Base-by-base conservation (phyloP, 2,113 vertebrate genomes). In the Anolis sagrei region DNA sequence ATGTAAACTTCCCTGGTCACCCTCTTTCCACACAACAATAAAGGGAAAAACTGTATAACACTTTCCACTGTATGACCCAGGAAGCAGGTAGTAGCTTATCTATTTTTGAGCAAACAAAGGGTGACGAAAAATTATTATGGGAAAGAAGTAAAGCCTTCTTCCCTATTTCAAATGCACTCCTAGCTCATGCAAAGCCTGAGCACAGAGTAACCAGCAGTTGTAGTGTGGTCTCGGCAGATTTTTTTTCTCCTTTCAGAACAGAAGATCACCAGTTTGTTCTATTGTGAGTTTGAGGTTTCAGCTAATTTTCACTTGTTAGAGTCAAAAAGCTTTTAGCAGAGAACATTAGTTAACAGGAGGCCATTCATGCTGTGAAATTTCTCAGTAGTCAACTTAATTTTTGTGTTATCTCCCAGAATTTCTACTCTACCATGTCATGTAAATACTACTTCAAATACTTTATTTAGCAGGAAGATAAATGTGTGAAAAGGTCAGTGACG, bases 221-320 rank as follows among this genome's bases (percentile, higher is more conserved):
- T 61, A 2, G 25, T 18, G 16, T 29, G 64, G 51, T 48, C 48
- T 18, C 76, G 73, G 54, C 68, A 34, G 62, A 61, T 14, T 70
- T 73, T 79, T 25, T 61, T 36, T 73, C 34, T 5, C 13, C 48
- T 14, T 75, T 51, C 78, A 16, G 13, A 64, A 10, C 23, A 51
- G 11, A 27, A 70, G 27, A 77, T 4, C 36, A 62, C 29, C 29
- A 27, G 5, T 44, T 36, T 82, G 73, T 61, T 44, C 49, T 44
- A 25, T 16, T 44, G 64, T 44, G 34, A 77, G 44, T 70, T 69
- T 87, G 62, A 76, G 61, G 34, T 32, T 82, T 68, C 29, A 76
- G 75, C 73, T 82, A 76, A 82, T 82, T 82, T 82, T 76, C 48
- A 82, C 19, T 69, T 51, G 62, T 19, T 81, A 32, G 73, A 39